Base-by-base conservation (phyloP, 1,140 invertebrate genomes). In the Zaprionus capensis region DNA sequence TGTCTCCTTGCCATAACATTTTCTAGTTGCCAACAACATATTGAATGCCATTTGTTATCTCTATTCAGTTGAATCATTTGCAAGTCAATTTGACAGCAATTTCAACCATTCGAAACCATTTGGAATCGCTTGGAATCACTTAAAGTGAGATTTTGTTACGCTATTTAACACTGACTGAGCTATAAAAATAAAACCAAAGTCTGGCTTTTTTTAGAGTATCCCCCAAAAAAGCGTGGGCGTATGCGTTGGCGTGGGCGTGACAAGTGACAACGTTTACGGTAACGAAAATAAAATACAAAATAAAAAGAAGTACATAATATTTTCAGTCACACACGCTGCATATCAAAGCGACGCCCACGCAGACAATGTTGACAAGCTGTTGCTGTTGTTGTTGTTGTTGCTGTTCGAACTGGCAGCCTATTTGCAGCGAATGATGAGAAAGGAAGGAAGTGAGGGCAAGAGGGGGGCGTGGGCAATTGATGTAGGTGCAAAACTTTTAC, bases 281-380 rank as follows among this genome's bases (percentile, higher is more conserved):
- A 7, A n/a, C n/a, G 12, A 17, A 34, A 26, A 65, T 17, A 55
- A 38, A 44, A n/a, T 9, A 17, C 22, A 24, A n/a, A 22, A 58
- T 17, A 46, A 20, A 24, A 51, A 49, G 20, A 24, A 51, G 17
- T 53, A 51, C 71, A 75, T 75, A 70, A 78, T 80, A 72, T 83
- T 76, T 62, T 65, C 41, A 51, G 61, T 49, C 51, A 81, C 67
- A 71, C 65, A 53, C 56, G 51, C 57, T 80, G 83, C 76, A 85
- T 80, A 75, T 83, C 77, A 80, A 83, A 88, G 73, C 62, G 41
- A 26, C 68, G 55, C 67, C 71, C 65, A 51, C 68, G 63, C 70
- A 62, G 62, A 67, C 73, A 76, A 67, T 68, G 59, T 76, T 82
- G 80, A 87, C 82, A 82, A 71, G 69, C 55, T 83, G 81, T 70